A percentile compares a stretch with the other conserved stretches of the same genome.
These are phyloP conservation scores for Mesocricetus auratus DNA, from an alignment of 2,113 vertebrate genomes.

Conservation along the genomic window DNA sequence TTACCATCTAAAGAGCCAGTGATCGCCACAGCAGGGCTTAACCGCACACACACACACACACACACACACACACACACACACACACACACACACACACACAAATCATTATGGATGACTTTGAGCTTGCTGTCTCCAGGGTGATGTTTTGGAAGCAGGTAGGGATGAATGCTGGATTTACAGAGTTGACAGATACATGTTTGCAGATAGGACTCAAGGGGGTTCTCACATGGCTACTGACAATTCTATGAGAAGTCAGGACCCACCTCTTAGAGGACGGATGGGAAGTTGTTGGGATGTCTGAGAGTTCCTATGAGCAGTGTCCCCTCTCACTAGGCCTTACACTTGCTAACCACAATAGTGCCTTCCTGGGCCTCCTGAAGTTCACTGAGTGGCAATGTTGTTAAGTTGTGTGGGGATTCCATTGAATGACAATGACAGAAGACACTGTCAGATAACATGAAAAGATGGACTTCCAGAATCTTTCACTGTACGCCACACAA, in stretches of 20 bases:
- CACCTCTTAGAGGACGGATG: neutral
- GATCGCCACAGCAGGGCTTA: neutral
- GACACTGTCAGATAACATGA: neutral
- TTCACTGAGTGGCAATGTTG: neutral
- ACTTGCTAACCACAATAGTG: neutral
- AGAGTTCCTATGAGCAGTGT: neutral
- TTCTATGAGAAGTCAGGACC: neutral
- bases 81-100: neutral
- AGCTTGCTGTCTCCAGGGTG: neutral
- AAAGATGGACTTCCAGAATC: neutral
- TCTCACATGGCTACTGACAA: neutral
- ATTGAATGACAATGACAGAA: neutral
- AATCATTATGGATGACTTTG: neutral
- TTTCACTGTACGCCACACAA: neutral
- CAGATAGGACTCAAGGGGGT: neutral
- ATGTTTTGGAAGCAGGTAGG: slow-evolving; percentile 27
- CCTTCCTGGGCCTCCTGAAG: neutral
- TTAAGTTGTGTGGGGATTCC: neutral
- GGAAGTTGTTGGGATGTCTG: neutral
- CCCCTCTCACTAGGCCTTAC: neutral
- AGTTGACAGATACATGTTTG: neutral
- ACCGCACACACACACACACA: neutral
- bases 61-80: too few relatives aligned
- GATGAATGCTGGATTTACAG: neutral
- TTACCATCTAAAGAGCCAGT: neutral